Conservation (phyloP, 2,113 vertebrate genomes). For the Nansenia antarctica region DNA sequence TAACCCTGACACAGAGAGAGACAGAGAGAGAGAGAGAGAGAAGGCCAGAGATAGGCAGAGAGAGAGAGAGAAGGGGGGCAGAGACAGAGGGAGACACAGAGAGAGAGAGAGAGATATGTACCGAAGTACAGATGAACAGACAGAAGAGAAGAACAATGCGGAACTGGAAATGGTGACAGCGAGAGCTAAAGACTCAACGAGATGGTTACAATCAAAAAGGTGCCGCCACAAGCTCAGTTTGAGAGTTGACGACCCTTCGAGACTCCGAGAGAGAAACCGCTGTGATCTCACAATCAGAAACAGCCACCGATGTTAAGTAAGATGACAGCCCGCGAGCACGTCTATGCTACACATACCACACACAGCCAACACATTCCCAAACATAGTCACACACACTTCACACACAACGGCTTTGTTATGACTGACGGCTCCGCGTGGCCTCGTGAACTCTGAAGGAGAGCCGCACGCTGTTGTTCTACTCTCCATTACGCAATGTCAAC, state of each 20-base stretch:
- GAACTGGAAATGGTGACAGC: conserved; percentile 34
- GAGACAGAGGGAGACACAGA: not conserved
- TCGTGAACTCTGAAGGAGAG: conserved; percentile 30
- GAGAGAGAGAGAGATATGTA: conserved; percentile 23
- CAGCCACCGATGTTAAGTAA: not conserved
- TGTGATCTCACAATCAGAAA: not conserved
- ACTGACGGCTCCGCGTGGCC: conserved; percentile 21
- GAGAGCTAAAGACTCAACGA: conserved; percentile 17
- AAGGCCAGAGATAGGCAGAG: conserved; percentile 13
- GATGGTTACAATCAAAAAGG: conserved; percentile 30
- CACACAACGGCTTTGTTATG: conserved; percentile 8
- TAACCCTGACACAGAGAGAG: conserved; percentile 41
- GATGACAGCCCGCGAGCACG: conserved; percentile 5
- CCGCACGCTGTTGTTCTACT: conserved; percentile 25
- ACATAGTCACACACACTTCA: conserved; percentile 10
- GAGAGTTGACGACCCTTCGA: conserved; percentile 22
- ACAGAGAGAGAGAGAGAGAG: not conserved
- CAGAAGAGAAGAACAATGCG: conserved; percentile 17
- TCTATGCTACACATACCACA: conserved; percentile 10
- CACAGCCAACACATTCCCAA: conserved; percentile 7
- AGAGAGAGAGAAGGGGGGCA: conserved; percentile 2
- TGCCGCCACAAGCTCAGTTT: conserved; percentile 36
- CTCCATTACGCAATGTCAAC: conserved; percentile 1
- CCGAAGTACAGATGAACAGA: conserved; percentile 13
- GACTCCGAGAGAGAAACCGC: not conserved